phyloP scores from a whole-genome alignment of 2,113 vertebrate species.

The Sebastes schlegelii region DNA sequence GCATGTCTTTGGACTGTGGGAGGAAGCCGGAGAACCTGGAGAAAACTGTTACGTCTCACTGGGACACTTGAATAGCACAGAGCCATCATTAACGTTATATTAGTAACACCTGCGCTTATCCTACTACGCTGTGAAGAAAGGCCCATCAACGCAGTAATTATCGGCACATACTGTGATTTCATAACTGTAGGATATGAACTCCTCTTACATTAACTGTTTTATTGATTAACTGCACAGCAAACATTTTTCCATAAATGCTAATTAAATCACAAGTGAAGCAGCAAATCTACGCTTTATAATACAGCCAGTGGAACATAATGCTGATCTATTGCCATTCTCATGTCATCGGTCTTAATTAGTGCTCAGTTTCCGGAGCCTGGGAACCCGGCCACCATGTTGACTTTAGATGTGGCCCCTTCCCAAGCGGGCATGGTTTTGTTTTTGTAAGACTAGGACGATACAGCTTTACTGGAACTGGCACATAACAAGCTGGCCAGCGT shows the following conservation, averaged over 20 bases:
- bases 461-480: slow-evolving; percentile 49
- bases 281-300: neutral
- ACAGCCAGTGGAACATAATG: neutral
- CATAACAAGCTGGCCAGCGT: slow-evolving; percentile 37
- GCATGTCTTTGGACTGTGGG: no score
- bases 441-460: slow-evolving; percentile 64
- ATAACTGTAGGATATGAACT: slow-evolving; percentile 2
- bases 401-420: slow-evolving; percentile 72
- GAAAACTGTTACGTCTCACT: neutral
- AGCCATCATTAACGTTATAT: neutral
- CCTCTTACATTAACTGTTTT: neutral
- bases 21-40: no score
- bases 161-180: neutral
- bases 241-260: neutral
- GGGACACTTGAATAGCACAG: neutral
- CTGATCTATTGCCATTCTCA: slow-evolving; percentile 31
- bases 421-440: slow-evolving; percentile 66
- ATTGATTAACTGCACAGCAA: slow-evolving; percentile 1
- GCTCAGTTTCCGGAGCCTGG: slow-evolving; percentile 69
- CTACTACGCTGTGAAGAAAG: neutral
- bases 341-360: slow-evolving; percentile 57
- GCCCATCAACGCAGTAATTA: neutral
- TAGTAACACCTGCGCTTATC: neutral
- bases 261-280: slow-evolving; percentile 4
- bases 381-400: slow-evolving; percentile 75